Percentiles rank a stretch among this genome's conserved stretches.
Conservation (phyloP, 92 coral and sea anemone species). For the Porites rus region DNA sequence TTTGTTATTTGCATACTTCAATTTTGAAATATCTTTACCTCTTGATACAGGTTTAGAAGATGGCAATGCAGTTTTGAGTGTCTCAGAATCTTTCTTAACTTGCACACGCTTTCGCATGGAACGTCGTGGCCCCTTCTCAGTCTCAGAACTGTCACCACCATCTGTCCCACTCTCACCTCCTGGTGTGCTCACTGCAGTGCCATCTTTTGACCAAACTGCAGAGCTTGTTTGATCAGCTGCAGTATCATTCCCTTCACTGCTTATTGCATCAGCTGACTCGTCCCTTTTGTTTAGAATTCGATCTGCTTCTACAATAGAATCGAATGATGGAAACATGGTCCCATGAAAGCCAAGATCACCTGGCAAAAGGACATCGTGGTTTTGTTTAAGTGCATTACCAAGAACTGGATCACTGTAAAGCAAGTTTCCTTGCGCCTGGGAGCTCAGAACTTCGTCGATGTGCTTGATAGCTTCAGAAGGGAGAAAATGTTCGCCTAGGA, state of each 20-base stretch:
- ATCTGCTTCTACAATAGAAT: conserved; percentile 44
- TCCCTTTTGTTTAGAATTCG: conserved; percentile 44
- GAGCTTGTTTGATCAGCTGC: not conserved
- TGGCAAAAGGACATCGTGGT: conserved; percentile 25
- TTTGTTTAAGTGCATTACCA: conserved; percentile 32
- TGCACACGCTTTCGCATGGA: conserved; percentile 44
- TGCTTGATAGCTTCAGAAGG: conserved; percentile 82
- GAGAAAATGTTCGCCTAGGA: conserved; percentile 69
- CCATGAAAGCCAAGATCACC: conserved; percentile 53
- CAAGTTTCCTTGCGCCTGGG: conserved; percentile 28
- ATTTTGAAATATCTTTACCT: conserved; percentile 48
- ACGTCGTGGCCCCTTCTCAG: conserved; percentile 23
- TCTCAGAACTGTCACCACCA: not conserved
- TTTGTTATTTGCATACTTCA: conserved; percentile 33
- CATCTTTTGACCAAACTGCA: conserved; percentile 2
- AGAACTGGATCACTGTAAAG: conserved; percentile 66
- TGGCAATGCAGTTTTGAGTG: not conserved
- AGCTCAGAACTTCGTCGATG: conserved; percentile 75
- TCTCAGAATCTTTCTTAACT: conserved; percentile 27
- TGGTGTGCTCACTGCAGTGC: not conserved
- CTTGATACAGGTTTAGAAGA: conserved; percentile 34
- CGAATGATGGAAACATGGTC: conserved; percentile 39
- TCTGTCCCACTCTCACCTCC: not conserved
- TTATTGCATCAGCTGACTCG: not conserved
- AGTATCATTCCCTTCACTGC: conserved; percentile 2